Base-by-base conservation (phyloP, 2,888 invertebrate species). In the Lasioglossum marginatum region DNA sequence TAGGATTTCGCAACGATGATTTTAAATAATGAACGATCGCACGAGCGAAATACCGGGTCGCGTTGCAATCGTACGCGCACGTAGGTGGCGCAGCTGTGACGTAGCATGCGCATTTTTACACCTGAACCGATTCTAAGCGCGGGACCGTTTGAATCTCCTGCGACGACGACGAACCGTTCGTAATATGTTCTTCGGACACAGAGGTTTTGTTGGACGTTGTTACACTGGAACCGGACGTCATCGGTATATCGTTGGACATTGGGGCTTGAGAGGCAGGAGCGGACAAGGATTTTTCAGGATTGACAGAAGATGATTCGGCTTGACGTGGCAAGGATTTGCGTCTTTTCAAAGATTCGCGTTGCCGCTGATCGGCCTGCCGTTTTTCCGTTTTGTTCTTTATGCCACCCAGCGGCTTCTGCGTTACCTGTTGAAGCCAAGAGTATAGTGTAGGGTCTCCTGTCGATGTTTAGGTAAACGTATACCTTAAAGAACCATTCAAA, bases 241-340 rank as follows among this genome's bases (percentile, higher is more conserved):
- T 81, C 76, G 85, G 83, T 63, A 82, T 83, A 82, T 79, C 76
- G 57, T 52, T 80, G 75, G 73, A 73, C 34, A 76, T 75, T 14
- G 80, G 85, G 52, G 86, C 52, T 70, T 87, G 88, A 10, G 76
- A 68, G 66, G 72, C 77, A 27, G 86, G 77, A 78, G 77, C 77
- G 78, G 90, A 85, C 40, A 83, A 82, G 68, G 87, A 80, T 70
- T 87, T 87, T 31, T 70, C 86, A 70, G 87, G 79, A 81, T 60
- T 82, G 77, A 87, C 31, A 75, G 71, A 43, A 74, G 87, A 87
- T 16, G 85, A 52, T 79, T 91, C 87, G 45, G 80, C 73, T 73
- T 88, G 88, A 52, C 89, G 90, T 37, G 91, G 83, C 77, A 92
- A 75, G 81, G 92, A 89, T 82, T 90, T 93, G 74, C 90, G 92